These are phyloP conservation scores for Rhincodon typus DNA, from an alignment of 2,797 vertebrate genomes.

Conservation along the genomic window DNA sequence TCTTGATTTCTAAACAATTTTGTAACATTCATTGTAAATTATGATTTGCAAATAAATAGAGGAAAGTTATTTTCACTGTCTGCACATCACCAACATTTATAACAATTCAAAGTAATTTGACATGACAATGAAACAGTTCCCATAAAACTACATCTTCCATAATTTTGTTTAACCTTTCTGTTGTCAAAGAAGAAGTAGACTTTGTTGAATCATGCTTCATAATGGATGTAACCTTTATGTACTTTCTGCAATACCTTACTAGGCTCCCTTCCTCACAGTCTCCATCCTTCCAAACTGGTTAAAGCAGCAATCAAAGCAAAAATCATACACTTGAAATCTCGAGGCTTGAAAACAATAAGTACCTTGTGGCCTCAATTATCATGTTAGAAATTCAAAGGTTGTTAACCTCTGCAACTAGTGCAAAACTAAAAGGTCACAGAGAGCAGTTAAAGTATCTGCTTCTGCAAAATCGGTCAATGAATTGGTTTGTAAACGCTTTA, in stretches of 20 bases:
- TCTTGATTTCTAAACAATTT: not conserved
- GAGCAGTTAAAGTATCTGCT: slow-evolving; percentile 5
- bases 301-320: not conserved
- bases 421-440: not conserved
- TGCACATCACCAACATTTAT: not conserved
- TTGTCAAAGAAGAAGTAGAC: not conserved
- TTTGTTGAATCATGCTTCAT: not conserved
- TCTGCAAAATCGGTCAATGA: not conserved
- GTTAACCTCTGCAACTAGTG: not conserved
- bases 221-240: slow-evolving; percentile 5
- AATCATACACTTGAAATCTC: not conserved
- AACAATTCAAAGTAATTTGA: not conserved
- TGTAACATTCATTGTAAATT: not conserved
- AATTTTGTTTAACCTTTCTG: not conserved
- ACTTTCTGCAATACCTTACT: slow-evolving; percentile 4
- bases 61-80: not conserved
- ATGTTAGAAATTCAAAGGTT: not conserved
- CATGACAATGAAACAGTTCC: not conserved
- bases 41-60: not conserved
- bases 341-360: not conserved
- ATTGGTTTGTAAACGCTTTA: not conserved
- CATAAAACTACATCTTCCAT: not conserved
- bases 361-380: not conserved
- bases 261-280: no score
- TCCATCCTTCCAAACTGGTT: not conserved